Conservation (phyloP, 2,888 invertebrate species). For the Beris chalybata region DNA sequence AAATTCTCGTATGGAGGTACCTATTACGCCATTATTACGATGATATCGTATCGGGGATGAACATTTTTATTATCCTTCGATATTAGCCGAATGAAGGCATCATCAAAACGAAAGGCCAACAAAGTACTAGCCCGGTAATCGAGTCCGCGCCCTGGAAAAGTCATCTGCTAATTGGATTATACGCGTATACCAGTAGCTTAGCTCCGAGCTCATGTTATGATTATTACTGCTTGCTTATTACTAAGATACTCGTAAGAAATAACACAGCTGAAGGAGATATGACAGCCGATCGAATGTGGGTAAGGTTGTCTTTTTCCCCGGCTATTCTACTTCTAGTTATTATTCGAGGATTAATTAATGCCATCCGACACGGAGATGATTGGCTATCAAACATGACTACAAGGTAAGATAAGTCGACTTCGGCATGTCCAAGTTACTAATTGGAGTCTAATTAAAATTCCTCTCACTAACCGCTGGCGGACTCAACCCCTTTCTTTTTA, state of each 20-base stretch:
- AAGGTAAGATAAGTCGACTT: conserved; percentile 29
- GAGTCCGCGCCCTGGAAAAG: conserved; percentile 12
- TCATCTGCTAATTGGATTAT: conserved; percentile 18
- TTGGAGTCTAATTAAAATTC: conserved; percentile 31
- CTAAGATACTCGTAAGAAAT: too few species aligned
- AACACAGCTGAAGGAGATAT: conserved; percentile 1
- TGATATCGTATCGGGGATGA: neutral
- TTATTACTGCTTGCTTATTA: too few species aligned
- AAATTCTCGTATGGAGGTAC: neutral
- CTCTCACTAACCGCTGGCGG: conserved; percentile 5
- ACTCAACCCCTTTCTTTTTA: conserved; percentile 7
- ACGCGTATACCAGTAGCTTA: neutral
- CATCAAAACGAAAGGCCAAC: too few species aligned
- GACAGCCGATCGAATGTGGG: conserved; percentile 15
- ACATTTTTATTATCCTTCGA: conserved; percentile 19
- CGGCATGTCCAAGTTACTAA: conserved; percentile 5
- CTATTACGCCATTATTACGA: neutral
- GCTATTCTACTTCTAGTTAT: neutral
- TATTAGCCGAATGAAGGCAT: neutral
- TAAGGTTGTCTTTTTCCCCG: neutral
- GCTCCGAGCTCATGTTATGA: too few species aligned
- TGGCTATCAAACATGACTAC: conserved; percentile 27
- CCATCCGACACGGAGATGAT: conserved; percentile 16
- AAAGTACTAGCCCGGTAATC: neutral
- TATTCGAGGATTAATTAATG: conserved; percentile 20